Percentiles rank a stretch among this genome's conserved stretches.
Evolutionary conservation across 2,888 invertebrate genomes (phyloP).

Genomic region (Monopis laevigella): DNA sequence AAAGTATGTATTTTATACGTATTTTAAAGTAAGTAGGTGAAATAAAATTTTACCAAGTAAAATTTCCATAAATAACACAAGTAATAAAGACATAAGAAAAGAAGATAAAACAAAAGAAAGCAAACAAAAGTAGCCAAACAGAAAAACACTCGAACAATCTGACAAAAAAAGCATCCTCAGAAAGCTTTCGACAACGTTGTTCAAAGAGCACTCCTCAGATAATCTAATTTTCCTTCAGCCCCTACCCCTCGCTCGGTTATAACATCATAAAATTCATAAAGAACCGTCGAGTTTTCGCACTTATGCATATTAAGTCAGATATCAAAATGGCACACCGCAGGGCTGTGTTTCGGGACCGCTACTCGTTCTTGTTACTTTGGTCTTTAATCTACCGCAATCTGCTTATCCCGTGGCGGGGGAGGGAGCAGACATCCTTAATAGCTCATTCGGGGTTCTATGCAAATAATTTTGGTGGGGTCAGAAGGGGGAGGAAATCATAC

Average conservation of each 20-base stretch:
- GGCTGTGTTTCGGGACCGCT: conserved; percentile 31
- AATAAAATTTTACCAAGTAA: too few species aligned
- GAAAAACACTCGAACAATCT: conserved; percentile 53
- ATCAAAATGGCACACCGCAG: conserved; percentile 30
- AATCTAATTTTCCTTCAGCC: conserved; percentile 63
- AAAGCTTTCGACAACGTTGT: conserved; percentile 57
- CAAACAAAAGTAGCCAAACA: conserved; percentile 46
- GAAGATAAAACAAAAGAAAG: conserved; percentile 43
- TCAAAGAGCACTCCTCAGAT: conserved; percentile 49
- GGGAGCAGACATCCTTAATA: conserved; percentile 61
- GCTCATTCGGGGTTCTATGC: conserved; percentile 66
- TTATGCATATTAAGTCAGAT: conserved; percentile 39
- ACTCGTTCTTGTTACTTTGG: conserved; percentile 51
- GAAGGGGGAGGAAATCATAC: conserved; percentile 46
- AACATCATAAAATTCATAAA: conserved; percentile 44
- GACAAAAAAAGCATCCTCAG: conserved; percentile 37
- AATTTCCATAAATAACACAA: too few species aligned
- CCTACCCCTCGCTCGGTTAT: conserved; percentile 36
- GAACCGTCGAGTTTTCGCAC: conserved; percentile 43
- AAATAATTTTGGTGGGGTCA: conserved; percentile 54
- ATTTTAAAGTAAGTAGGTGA: too few species aligned
- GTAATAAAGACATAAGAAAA: conserved; percentile 30
- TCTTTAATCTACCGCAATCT: conserved; percentile 68
- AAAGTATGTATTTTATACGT: too few species aligned
- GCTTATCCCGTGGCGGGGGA: conserved; percentile 47